A percentile compares a stretch with the other conserved stretches of the same genome.
Conservation (phyloP, 2,888 invertebrate genomes). For the Oxyteleia sp. region DNA sequence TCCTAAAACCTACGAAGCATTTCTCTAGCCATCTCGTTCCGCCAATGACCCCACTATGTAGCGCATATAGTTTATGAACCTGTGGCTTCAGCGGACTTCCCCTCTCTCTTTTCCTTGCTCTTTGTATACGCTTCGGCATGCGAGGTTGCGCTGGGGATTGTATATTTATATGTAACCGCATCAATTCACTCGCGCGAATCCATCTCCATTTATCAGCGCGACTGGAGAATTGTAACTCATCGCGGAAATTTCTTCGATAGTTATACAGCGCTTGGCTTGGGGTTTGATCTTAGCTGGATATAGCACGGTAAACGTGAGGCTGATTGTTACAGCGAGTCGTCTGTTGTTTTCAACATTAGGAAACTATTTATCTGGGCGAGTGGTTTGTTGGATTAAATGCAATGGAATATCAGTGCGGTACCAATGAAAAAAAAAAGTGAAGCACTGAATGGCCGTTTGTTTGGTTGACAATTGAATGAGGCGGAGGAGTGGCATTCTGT, state of each 20-base stretch:
- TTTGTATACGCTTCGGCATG: constrained; percentile 43
- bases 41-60: constrained; percentile 74
- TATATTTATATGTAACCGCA: constrained; percentile 69
- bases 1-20: constrained; percentile 70
- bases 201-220: constrained; percentile 59
- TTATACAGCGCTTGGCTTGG: no score
- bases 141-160: constrained; percentile 57
- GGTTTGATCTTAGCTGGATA: neutral
- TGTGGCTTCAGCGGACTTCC: constrained; percentile 79
- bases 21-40: constrained; percentile 73
- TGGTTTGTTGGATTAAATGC: no score
- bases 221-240: constrained; percentile 14
- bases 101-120: constrained; percentile 39
- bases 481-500: neutral
- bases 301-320: no score
- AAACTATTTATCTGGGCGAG: no score
- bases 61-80: constrained; percentile 82
- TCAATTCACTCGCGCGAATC: constrained; percentile 59
- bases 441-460: constrained; percentile 23
- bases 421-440: constrained; percentile 14
- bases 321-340: no score
- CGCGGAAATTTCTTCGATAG: neutral
- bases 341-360: no score
- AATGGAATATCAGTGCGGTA: no score
- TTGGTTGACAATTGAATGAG: neutral